Evolutionary conservation across 2,113 vertebrate species (phyloP).

Genomic region (Corydoras sp.): DNA sequence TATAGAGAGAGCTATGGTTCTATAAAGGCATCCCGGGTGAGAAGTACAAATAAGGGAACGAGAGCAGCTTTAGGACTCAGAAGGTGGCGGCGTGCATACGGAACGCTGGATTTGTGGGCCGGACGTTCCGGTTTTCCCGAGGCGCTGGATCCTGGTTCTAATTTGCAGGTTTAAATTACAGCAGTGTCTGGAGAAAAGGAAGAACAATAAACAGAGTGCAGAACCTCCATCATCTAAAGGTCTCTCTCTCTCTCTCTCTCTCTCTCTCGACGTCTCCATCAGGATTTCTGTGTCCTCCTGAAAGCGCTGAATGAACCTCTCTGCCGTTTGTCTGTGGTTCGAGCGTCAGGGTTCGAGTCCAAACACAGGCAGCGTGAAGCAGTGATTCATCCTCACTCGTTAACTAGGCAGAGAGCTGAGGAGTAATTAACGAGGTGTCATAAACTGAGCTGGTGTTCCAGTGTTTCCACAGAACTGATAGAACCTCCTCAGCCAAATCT

Average conservation of each 20-base stretch:
- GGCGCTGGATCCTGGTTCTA: neutral
- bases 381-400: conserved; percentile 34
- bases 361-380: conserved; percentile 22
- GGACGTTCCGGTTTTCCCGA: neutral
- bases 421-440: conserved; percentile 44
- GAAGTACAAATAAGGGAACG: neutral
- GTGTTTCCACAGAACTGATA: conserved; percentile 35
- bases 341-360: conserved; percentile 13
- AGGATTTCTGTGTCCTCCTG: conserved; percentile 2
- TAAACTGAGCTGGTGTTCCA: conserved; percentile 45
- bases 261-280: too few species aligned
- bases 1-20: too few species aligned
- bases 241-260: too few species aligned
- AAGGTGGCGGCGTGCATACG: neutral
- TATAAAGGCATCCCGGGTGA: too few species aligned
- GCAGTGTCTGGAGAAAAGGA: neutral
- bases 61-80: neutral
- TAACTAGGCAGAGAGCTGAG: conserved; percentile 21
- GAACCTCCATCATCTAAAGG: neutral
- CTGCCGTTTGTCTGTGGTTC: conserved; percentile 20
- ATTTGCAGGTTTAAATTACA: conserved; percentile 17
- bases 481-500: conserved; percentile 55
- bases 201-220: too few species aligned
- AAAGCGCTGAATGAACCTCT: conserved; percentile 21
- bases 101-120: neutral